Conservation (phyloP, 2,797 vertebrate species). For the Onychomys torridus region DNA sequence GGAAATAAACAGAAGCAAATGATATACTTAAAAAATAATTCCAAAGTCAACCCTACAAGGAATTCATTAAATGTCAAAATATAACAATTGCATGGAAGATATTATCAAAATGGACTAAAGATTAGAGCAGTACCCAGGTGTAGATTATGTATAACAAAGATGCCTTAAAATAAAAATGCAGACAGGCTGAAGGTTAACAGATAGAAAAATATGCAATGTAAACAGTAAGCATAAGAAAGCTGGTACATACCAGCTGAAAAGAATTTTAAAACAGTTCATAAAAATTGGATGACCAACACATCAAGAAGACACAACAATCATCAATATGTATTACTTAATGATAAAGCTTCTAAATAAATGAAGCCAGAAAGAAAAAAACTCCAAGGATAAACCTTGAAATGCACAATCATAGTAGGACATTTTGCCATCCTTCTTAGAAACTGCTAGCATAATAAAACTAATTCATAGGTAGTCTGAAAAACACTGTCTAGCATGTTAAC, state of each 20-base stretch:
- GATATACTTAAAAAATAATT: not conserved
- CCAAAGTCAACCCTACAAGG: not conserved
- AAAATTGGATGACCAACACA: not conserved
- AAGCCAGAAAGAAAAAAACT: not conserved
- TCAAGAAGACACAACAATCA: not conserved
- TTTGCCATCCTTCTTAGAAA: not conserved
- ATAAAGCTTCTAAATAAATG: not conserved
- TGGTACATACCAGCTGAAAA: not conserved
- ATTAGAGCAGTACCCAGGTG: not conserved
- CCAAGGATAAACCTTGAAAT: not conserved
- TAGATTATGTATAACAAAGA: not conserved
- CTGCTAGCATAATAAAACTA: not conserved
- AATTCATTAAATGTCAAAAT: not conserved
- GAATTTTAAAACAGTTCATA: not conserved
- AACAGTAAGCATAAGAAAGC: not conserved
- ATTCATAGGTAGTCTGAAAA: not conserved
- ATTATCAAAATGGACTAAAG: not conserved
- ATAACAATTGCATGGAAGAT: not conserved
- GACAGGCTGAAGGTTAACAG: not conserved
- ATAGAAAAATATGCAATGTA: not conserved
- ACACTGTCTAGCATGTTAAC: not conserved
- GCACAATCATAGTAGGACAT: not conserved
- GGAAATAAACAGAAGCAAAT: slow-evolving; percentile 3
- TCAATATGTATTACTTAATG: not conserved
- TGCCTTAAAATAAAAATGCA: not conserved